Conservation (phyloP, 1,140 invertebrate species). For the Cyrtorhinus lividipennis region DNA sequence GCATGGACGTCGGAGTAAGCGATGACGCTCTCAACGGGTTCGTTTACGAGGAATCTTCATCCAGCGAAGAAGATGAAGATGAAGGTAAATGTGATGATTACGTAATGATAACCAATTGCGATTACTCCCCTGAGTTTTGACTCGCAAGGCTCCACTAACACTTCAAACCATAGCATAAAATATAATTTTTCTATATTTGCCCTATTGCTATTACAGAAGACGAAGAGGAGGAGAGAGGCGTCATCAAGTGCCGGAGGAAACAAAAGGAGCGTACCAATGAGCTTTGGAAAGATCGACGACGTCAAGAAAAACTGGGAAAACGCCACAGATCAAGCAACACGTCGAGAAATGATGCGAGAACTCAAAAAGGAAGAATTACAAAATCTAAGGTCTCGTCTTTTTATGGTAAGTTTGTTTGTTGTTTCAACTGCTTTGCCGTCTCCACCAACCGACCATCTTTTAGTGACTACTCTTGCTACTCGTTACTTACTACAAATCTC, state of each 20-base stretch:
- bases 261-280: slow-evolving; percentile 50
- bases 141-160: background rate
- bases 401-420: slow-evolving; percentile 59
- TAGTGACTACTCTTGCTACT: no score
- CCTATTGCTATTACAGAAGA: slow-evolving; percentile 6
- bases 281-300: slow-evolving; percentile 70
- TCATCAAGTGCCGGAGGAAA: slow-evolving; percentile 23
- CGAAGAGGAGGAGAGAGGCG: slow-evolving; percentile 20
- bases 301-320: slow-evolving; percentile 64
- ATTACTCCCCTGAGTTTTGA: background rate
- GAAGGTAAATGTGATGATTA: slow-evolving; percentile 17
- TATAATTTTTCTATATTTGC: slow-evolving; percentile 8
- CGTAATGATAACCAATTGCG: background rate
- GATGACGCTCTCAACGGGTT: slow-evolving; percentile 60
- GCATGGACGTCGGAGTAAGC: slow-evolving; percentile 60
- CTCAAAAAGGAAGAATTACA: slow-evolving; percentile 78
- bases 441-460: no score
- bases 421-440: no score
- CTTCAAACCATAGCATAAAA: background rate
- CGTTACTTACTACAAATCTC: no score
- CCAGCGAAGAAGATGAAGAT: slow-evolving; percentile 43
- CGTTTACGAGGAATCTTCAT: slow-evolving; percentile 34
- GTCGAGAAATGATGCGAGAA: slow-evolving; percentile 54
- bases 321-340: slow-evolving; percentile 38
- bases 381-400: slow-evolving; percentile 63